Percentiles rank a stretch among this genome's conserved stretches.
phyloP scores from a whole-genome alignment of 2,113 vertebrate species.

The Cynocephalus volans region DNA sequence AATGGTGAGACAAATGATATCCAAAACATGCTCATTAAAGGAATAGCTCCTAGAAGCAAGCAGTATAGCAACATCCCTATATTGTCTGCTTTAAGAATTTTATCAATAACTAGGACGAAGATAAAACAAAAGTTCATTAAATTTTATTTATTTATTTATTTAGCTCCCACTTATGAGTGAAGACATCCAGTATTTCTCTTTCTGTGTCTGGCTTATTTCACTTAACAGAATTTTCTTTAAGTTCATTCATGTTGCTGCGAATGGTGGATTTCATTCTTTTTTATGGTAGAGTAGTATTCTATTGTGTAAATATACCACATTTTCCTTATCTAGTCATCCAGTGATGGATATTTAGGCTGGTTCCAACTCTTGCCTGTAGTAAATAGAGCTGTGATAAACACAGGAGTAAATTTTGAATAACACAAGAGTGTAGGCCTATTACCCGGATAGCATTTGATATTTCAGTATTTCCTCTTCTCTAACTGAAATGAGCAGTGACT shows the following conservation, averaged over 20 bases:
- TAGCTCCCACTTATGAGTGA: no score
- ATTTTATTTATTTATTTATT: neutral
- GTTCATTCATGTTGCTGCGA: no score
- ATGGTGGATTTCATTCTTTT: no score
- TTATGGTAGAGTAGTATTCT: no score
- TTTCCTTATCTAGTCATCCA: no score
- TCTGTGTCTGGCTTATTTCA: no score
- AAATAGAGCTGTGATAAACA: no score
- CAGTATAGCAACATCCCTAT: neutral
- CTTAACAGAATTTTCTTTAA: no score
- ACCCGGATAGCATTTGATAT: neutral
- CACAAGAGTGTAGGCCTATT: neutral
- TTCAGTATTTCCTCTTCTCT: conserved; percentile 46
- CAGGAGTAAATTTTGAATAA: neutral
- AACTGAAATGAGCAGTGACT: conserved; percentile 20
- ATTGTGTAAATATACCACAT: no score
- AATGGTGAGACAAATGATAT: conserved; percentile 12
- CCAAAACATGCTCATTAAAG: neutral
- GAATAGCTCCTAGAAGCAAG: neutral
- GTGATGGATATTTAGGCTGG: no score
- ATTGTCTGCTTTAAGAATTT: neutral
- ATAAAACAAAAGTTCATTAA: neutral
- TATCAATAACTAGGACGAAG: conserved; percentile 43
- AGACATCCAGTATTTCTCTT: no score
- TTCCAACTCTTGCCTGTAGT: no score